These are phyloP conservation scores for Cnemophilus loriae DNA, from an alignment of 2,113 vertebrate species.

Conservation along the genomic window DNA sequence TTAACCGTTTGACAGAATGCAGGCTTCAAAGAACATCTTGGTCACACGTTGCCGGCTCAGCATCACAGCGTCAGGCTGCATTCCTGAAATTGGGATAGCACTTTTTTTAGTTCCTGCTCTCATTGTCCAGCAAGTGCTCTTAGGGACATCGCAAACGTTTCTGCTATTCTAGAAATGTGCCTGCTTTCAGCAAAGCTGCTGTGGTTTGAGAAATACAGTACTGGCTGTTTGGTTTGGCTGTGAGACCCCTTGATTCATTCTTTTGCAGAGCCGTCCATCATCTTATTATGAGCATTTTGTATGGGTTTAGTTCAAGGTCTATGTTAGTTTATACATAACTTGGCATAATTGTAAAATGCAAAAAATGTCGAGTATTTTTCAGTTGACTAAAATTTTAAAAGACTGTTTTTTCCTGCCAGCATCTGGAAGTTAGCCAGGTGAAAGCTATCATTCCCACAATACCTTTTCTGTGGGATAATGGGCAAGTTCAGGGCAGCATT, in stretches of 20 bases:
- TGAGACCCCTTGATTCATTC: neutral
- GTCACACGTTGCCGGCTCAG: neutral
- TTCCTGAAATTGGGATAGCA: neutral
- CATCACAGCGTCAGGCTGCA: fast-evolving
- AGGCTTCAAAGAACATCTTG: fast-evolving
- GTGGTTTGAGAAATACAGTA: neutral
- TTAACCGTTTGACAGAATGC: neutral
- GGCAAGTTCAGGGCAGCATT: constrained; percentile 23
- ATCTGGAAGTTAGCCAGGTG: constrained; percentile 38
- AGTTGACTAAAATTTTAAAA: neutral
- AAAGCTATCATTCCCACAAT: constrained; percentile 58
- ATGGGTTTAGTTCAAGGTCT: neutral
- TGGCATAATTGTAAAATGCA: neutral
- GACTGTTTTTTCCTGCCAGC: neutral
- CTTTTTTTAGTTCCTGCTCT: neutral
- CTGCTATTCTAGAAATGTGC: neutral
- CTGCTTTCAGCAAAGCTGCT: neutral
- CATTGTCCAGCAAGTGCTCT: neutral
- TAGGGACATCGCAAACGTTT: neutral
- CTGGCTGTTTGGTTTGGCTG: neutral
- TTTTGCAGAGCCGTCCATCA: neutral
- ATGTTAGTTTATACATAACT: neutral
- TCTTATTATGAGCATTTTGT: neutral
- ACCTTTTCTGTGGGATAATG: constrained; percentile 47
- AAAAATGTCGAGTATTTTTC: constrained; percentile 17